Evolutionary conservation across 2,113 vertebrate species (phyloP), one percentile per base, ranked within the genome.

Genomic region (Merops nubicus): DNA sequence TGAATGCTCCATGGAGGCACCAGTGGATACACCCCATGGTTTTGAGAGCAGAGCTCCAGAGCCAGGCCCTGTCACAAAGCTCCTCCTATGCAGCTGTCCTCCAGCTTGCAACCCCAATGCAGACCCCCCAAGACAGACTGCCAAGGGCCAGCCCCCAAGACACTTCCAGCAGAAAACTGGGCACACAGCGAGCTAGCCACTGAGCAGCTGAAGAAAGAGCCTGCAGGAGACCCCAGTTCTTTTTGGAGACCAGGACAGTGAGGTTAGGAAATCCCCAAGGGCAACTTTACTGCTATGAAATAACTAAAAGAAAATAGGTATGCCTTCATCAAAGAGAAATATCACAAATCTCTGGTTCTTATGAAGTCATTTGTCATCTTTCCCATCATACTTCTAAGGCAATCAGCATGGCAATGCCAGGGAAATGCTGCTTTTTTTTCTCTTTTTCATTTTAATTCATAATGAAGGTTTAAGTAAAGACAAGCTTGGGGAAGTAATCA

Each of bases 1-100:
- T 0, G 53, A 86, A 33, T 2, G 64, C 31, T 76, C n/a, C 0
- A 0, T 2, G 29, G 31, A 51, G n/a, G 17, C 63, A 22, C 18
- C 0, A 0, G 42, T 17, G 33, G 65, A 40, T 14, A 40, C 4
- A 45, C 9, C 9, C 0, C 0, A 26, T 2, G 2, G 8, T 43
- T 40, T 62, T 6, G 0, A 54, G 16, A 34, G 2, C 65, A 38
- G 26, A 28, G n/a, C 33, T 28, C 56, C 0, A 0, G 47, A 29
- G 10, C 14, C 38, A 19, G 70, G 5, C 28, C 17, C 19, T 2
- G 0, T 5, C 3, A 47, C 34, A 51, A 4, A 65, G 23, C 57
- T 79, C 38, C 75, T 90, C 19, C 91, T 23, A 4, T 7, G 17
- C 65, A 54, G 50, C 38, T 67, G 34, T 3, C 33, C 11, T 31